Evolutionary conservation across 2,113 vertebrate genomes (phyloP), one percentile per base, ranked within the genome.

Genomic region (Pollachius pollachius): DNA sequence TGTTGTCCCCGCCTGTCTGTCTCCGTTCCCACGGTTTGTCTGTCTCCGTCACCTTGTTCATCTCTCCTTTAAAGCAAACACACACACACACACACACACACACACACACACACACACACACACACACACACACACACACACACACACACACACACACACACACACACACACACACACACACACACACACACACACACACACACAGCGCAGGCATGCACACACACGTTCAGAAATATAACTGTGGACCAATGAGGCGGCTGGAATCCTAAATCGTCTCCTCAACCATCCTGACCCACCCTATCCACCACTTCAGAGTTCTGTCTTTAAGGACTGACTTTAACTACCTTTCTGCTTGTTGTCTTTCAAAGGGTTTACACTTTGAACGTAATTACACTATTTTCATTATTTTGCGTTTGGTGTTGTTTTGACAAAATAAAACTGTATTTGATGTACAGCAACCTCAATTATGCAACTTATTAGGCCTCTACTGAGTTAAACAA

Each of bases 41-140:
- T 34, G n/a, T 56, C 27, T n/a, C 23, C 21, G 19, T 61, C 34
- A 3, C 57, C 52, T 16, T 58, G 5, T 9, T 57, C 66, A 19
- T 58, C 18, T 34, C 67, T 75, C 25, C 69, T 15, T 13, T 23
- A 62, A 2, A 15, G 4, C 21, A 12, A 18, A 23, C 18, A 62
- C 60, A 62, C 60, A 62, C 21, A 27, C 60, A 62, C 60, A 62
- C 60, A 27, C 60, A 23, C 59, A 61, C 59, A 61, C 19, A 23
- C 59, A 61, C 19, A 23, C 59, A 61, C 59, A 62, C 21, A 48
- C 63, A 60, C 21, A 5, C 58, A 69, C 30, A 72, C 21, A 25
- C 25, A 68, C 27, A 48, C 62, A 67, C 67, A 72, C 80, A 71
- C 59, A 73, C 81, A 74, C 70, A 78, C 68, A 15, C 65, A 23